Evolutionary conservation across 2,888 invertebrate species (phyloP), one percentile per base, ranked within the genome.

Genomic region (Acrocyrtus sp.): DNA sequence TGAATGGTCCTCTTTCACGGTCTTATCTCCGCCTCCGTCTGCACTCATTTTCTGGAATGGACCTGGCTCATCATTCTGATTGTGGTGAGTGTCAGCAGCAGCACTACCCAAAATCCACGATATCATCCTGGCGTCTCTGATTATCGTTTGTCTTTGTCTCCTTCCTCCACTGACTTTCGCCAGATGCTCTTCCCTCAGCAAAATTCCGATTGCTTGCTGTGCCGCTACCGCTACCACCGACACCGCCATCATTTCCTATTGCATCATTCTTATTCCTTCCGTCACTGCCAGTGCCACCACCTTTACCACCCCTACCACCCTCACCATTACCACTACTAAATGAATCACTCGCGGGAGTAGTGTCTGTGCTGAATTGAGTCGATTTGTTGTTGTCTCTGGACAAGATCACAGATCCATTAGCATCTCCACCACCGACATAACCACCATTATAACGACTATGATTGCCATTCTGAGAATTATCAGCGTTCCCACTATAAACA

Each of bases 41-140:
- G 41, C 69, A 56, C 62, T 70, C 62, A 70, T 70, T 57, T 62
- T 54, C 29, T 62, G 62, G 43, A 70, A 70, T 57, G 69, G 61
- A 57, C 62, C 54, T 21, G 53, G 51, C 45, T 67, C 67, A 67
- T 67, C 60, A 67, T 48, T n/a, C n/a, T n/a, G n/a, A n/a, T n/a
- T n/a, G n/a, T n/a, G n/a, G n/a, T n/a, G 26, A 29, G n/a, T 17
- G n/a, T 8, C 34, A n/a, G n/a, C n/a, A n/a, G n/a, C n/a, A n/a
- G n/a, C n/a, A 34, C 19, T 47, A 17, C 26, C 21, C n/a, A n/a
- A n/a, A n/a, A n/a, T n/a, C n/a, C n/a, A n/a, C n/a, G n/a, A n/a
- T n/a, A n/a, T n/a, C n/a, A n/a, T n/a, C n/a, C n/a, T n/a, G n/a
- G n/a, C n/a, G n/a, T n/a, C n/a, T n/a, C n/a, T n/a, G n/a, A n/a